These are phyloP conservation scores for Bergia puertoricense DNA, from an alignment of 92 coral and sea anemone genomes.

Conservation along the genomic window DNA sequence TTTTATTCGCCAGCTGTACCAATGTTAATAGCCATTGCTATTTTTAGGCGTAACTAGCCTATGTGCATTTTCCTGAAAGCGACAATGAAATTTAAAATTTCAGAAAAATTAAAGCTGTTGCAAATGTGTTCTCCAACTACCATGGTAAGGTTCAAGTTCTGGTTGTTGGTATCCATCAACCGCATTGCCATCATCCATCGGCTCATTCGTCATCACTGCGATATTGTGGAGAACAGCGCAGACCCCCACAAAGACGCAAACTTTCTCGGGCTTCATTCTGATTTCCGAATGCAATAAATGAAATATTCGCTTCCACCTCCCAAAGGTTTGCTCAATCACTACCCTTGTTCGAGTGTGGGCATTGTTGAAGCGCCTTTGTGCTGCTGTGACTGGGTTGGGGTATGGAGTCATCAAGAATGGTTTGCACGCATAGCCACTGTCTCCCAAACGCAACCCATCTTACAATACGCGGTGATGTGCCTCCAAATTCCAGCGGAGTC, in stretches of 20 bases:
- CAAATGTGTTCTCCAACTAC: constrained; percentile 60
- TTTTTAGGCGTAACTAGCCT: too few species aligned
- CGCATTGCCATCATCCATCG: constrained; percentile 36
- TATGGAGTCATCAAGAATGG: constrained; percentile 73
- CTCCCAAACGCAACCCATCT: constrained; percentile 69
- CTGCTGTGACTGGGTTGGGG: constrained; percentile 51
- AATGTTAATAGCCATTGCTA: too few species aligned
- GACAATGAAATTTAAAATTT: background rate
- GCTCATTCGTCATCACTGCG: constrained; percentile 53
- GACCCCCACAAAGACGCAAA: constrained; percentile 58
- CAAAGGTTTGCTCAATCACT: constrained; percentile 65
- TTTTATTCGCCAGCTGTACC: too few species aligned
- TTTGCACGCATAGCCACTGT: constrained; percentile 65
- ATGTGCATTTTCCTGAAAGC: too few species aligned
- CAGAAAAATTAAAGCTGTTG: constrained; percentile 33
- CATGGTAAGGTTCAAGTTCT: constrained; percentile 44
- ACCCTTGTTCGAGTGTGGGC: constrained; percentile 68
- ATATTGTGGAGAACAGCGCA: constrained; percentile 69
- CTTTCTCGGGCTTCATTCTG: constrained; percentile 69
- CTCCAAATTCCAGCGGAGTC: constrained; percentile 49
- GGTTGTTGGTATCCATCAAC: constrained; percentile 35
- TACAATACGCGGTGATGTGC: constrained; percentile 45
- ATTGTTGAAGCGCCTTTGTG: constrained; percentile 56
- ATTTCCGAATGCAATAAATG: constrained; percentile 63
- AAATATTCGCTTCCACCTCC: constrained; percentile 59